These are phyloP conservation scores for Tridacna crocea DNA, from an alignment of 2,888 invertebrate species.

Conservation along the genomic window DNA sequence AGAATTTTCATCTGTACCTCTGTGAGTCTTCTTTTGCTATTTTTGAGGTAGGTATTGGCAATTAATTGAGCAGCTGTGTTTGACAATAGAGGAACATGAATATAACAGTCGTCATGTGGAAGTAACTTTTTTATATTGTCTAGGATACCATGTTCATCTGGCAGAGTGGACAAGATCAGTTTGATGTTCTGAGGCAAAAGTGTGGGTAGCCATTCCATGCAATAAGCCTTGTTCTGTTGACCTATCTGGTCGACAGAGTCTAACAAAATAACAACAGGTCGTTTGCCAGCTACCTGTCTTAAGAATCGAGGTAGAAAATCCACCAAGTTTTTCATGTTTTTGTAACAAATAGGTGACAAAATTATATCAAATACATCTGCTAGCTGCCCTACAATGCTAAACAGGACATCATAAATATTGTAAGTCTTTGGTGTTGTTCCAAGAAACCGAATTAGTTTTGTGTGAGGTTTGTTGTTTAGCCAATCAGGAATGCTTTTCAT, in stretches of 20 bases:
- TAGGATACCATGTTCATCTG: constrained; percentile 71
- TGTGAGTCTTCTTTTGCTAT: constrained; percentile 69
- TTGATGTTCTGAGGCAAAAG: constrained; percentile 76
- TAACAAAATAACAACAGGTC: constrained; percentile 76
- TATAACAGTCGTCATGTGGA: constrained; percentile 66
- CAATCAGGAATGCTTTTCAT: constrained; percentile 72
- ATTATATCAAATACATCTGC: constrained; percentile 70
- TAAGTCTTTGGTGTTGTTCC: constrained; percentile 74
- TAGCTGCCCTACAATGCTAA: constrained; percentile 73
- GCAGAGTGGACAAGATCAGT: constrained; percentile 77
- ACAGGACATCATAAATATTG: constrained; percentile 72
- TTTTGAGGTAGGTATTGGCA: constrained; percentile 68
- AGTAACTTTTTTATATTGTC: constrained; percentile 67
- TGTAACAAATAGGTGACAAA: constrained; percentile 76
- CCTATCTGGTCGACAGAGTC: constrained; percentile 81
- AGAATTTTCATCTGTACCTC: constrained; percentile 68
- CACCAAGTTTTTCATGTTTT: constrained; percentile 68
- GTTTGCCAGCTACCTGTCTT: constrained; percentile 68
- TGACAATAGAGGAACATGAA: constrained; percentile 72
- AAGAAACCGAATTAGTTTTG: constrained; percentile 71
- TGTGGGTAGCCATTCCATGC: constrained; percentile 77
- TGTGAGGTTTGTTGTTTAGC: constrained; percentile 62
- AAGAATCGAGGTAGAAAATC: constrained; percentile 75
- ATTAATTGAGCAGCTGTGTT: constrained; percentile 74
- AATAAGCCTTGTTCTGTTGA: constrained; percentile 69